These are phyloP conservation scores for Bembecia ichneumoniformis DNA, from an alignment of 2,888 invertebrate genomes.

Conservation along the genomic window DNA sequence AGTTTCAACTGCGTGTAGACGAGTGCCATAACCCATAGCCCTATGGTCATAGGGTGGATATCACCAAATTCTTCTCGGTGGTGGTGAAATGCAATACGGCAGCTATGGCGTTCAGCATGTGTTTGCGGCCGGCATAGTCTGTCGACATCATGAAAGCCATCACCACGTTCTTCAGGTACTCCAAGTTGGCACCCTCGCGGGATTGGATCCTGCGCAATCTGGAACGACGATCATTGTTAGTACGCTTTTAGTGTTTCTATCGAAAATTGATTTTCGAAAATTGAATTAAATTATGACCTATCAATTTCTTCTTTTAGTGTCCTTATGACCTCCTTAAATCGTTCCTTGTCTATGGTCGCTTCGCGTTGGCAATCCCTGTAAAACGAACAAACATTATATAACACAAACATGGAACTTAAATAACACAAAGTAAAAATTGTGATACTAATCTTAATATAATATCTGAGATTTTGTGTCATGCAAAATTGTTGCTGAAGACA, in stretches of 20 bases:
- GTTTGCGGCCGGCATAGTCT: constrained; percentile 78
- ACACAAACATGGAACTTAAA: too few species aligned
- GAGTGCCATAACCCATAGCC: background rate
- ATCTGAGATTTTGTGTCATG: too few species aligned
- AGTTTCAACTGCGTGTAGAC: too few species aligned
- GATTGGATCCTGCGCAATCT: constrained; percentile 82
- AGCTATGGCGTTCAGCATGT: constrained; percentile 92
- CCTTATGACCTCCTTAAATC: constrained; percentile 66
- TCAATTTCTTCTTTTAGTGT: constrained; percentile 76
- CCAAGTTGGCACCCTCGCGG: constrained; percentile 88
- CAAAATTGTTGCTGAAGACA: too few species aligned
- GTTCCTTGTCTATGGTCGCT: constrained; percentile 62
- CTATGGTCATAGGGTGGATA: constrained; percentile 23
- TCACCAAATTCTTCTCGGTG: constrained; percentile 73
- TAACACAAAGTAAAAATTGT: too few species aligned
- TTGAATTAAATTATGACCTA: constrained; percentile 40
- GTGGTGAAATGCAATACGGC: constrained; percentile 86
- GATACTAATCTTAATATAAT: too few species aligned
- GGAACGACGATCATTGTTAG: constrained; percentile 7
- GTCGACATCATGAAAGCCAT: constrained; percentile 82
- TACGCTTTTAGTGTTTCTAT: too few species aligned
- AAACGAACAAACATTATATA: constrained; percentile 2
- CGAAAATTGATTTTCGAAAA: background rate
- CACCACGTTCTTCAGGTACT: constrained; percentile 92
- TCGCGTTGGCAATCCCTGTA: constrained; percentile 61